Evolutionary conservation across 2,797 vertebrate species (phyloP).

Genomic region (Melanotaenia parkinsoni): DNA sequence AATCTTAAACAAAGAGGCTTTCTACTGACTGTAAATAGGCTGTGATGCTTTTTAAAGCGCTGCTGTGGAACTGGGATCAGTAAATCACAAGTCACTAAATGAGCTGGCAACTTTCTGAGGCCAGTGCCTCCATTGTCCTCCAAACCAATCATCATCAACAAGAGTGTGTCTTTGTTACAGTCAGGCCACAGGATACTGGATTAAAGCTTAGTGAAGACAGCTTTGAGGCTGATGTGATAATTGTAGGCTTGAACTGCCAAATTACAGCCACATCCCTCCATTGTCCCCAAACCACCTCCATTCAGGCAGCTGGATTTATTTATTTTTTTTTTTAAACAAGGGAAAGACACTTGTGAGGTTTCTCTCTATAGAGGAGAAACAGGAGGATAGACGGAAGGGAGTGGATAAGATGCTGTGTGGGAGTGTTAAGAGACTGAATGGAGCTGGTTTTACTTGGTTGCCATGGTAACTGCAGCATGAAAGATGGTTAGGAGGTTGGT

Average conservation of each 20-base stretch:
- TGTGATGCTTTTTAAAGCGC: conserved; percentile 13
- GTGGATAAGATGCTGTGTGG: conserved; percentile 18
- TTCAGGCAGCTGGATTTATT: conserved; percentile 21
- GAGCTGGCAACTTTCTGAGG: conserved; percentile 28
- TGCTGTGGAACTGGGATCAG: conserved; percentile 25
- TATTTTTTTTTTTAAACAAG: conserved; percentile 5
- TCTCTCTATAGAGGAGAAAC: conserved; percentile 14
- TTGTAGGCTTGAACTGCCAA: conserved; percentile 55
- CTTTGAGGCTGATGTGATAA: conserved; percentile 65
- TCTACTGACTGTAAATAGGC: conserved; percentile 7
- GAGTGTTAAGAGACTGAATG: conserved; percentile 51
- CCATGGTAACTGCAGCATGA: conserved; percentile 73
- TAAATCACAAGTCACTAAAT: conserved; percentile 17
- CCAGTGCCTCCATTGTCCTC: conserved; percentile 35
- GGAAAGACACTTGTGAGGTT: conserved; percentile 6
- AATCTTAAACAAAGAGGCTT: background rate
- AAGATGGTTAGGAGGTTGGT: conserved; percentile 53
- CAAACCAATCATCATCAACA: conserved; percentile 37
- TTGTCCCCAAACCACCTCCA: conserved; percentile 15
- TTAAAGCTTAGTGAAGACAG: conserved; percentile 48
- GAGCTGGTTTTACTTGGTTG: conserved; percentile 62
- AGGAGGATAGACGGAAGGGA: conserved; percentile 9
- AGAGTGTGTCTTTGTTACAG: conserved; percentile 38
- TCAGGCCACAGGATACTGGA: conserved; percentile 27
- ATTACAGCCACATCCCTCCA: conserved; percentile 42